A percentile compares a stretch with the other conserved stretches of the same genome.
phyloP scores from a whole-genome alignment of 2,113 vertebrate species.

The Archilochus colubris region DNA sequence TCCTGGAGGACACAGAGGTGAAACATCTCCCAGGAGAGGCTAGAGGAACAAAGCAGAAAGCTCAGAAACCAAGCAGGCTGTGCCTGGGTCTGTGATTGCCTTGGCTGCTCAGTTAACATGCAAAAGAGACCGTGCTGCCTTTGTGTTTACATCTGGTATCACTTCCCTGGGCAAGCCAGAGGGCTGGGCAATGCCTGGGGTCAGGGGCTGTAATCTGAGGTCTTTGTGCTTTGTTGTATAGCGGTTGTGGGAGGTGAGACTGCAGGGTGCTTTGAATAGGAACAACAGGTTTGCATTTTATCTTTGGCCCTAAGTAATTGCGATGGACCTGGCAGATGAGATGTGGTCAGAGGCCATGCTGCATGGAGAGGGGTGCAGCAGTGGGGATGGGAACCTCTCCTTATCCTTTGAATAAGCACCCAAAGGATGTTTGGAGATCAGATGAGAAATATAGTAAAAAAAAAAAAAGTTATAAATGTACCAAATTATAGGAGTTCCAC shows the following conservation, averaged over 20 bases:
- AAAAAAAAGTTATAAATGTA: not conserved
- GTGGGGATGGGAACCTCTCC: not conserved
- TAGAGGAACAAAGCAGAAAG: not conserved
- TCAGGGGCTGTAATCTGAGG: not conserved
- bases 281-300: not conserved
- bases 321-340: not conserved
- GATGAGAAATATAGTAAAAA: not conserved
- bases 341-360: not conserved
- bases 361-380: not conserved
- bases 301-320: conserved; percentile 23
- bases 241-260: not conserved
- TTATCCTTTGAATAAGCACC: not conserved
- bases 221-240: conserved; percentile 12
- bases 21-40: not conserved
- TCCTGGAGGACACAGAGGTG: not conserved
- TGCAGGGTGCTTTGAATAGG: conserved; percentile 8
- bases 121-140: not conserved
- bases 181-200: not conserved
- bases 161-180: not conserved
- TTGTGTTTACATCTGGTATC: not conserved
- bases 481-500: not conserved
- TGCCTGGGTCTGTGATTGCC: not conserved
- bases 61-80: not conserved
- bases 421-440: not conserved
- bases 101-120: not conserved